Evolutionary conservation across 2,888 invertebrate genomes (phyloP), one percentile per base, ranked within the genome.

Genomic region (Vandiemenella viatica): DNA sequence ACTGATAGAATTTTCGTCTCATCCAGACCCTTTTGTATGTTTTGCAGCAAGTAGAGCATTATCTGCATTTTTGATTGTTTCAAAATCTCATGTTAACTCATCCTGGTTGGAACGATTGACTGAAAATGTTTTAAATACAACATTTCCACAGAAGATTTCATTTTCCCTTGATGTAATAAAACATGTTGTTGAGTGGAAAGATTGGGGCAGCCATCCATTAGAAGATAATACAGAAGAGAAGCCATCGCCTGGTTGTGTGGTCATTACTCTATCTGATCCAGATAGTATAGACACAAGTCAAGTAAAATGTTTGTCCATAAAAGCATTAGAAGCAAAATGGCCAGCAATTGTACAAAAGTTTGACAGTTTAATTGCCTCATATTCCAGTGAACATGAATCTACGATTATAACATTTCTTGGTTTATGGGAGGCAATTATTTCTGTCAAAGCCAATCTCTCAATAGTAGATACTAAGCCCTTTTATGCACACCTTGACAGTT

Each of bases 381-480:
- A 68, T 53, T 64, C 69, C 5, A 62, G 65, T 2, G 65, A 66
- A 22, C 66, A 72, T 53, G 71, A 73, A 55, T 66, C 69, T 8
- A 68, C 70, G 1, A 69, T 73, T 3, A 65, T 89, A 48, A 86
- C 87, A 44, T 91, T 90, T 64, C 74, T 91, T 55, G 80, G 83
- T 46, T 67, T 91, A 32, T 90, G 90, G 90, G 87, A 89, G 63
- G 83, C 85, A 56, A 86, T 89, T 16, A 89, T 91, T 61, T 88
- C 89, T 48, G 88, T 90, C 1, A 87, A 86, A 68, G 87, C 89
- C 18, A 90, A 90, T 70, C 74, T 91, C 48, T 88, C 89, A 40
- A 83, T 90, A 21, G 82, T 87, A 54, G 89, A 90, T 62, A 90
- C 88, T 0, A 83, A 89, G 63, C 83, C 87, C 3, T 91, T 89